These are phyloP conservation scores for Cladorhizidae sp. DNA, from an alignment of 37 sponge, comb jelly and placozoan species.

Conservation along the genomic window DNA sequence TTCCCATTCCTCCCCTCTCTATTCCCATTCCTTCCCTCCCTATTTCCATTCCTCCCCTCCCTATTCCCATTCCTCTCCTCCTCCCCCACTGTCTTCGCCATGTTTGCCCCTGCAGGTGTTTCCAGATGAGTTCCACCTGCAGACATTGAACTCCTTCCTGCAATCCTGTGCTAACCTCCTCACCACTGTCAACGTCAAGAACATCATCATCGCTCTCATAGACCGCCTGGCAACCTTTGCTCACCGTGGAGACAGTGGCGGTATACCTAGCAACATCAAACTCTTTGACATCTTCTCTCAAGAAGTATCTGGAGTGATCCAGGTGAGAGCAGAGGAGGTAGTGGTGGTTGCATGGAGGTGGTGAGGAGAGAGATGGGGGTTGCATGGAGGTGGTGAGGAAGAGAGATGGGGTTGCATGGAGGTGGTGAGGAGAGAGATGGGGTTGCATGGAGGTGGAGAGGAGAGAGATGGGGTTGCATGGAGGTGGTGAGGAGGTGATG, in stretches of 20 bases:
- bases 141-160: slow-evolving; percentile 86
- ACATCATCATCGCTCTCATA: slow-evolving; percentile 91
- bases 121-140: slow-evolving; percentile 98
- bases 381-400: too few relatives aligned
- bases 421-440: too few relatives aligned
- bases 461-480: too few relatives aligned
- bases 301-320: slow-evolving; percentile 88
- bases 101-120: slow-evolving; percentile 75
- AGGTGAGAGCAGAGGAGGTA: slow-evolving; percentile 62
- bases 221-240: slow-evolving; percentile 87
- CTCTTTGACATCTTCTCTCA: slow-evolving; percentile 97
- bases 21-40: not conserved
- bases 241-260: slow-evolving; percentile 78
- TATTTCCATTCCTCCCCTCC: not conserved
- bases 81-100: not conserved
- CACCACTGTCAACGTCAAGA: slow-evolving; percentile 90
- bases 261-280: slow-evolving; percentile 84
- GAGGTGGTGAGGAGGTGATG: too few relatives aligned
- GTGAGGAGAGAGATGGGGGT: too few relatives aligned
- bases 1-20: not conserved
- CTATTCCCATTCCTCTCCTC: not conserved
- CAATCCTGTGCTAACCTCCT: slow-evolving; percentile 84
- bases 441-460: too few relatives aligned
- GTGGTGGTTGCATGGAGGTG: too few relatives aligned
- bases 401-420: too few relatives aligned